phyloP scores from a whole-genome alignment of 2,888 invertebrate species.

The Amaurobius ferox region DNA sequence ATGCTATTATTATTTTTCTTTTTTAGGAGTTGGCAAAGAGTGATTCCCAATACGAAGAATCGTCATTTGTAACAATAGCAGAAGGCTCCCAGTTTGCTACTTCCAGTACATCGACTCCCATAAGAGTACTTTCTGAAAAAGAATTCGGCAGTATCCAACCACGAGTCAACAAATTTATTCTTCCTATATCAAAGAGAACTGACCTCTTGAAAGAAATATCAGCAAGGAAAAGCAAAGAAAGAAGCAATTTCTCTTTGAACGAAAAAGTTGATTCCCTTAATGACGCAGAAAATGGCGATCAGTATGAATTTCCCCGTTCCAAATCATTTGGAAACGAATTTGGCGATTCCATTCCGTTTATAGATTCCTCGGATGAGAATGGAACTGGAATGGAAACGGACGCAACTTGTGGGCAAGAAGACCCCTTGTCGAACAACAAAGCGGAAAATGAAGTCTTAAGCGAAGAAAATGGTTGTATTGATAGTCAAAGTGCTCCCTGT shows the following conservation, averaged over 20 bases:
- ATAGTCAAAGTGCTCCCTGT: not conserved
- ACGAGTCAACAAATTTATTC: not conserved
- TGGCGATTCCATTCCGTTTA: slow-evolving; percentile 38
- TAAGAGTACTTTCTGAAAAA: not conserved
- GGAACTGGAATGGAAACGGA: not conserved
- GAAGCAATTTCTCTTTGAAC: slow-evolving; percentile 38
- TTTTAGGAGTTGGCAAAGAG: slow-evolving; percentile 15
- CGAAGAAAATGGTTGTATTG: not conserved
- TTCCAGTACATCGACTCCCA: not conserved
- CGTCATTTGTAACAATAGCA: slow-evolving; percentile 32
- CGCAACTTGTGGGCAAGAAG: not conserved
- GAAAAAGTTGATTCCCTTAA: not conserved
- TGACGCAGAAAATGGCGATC: not conserved
- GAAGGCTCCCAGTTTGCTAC: not conserved
- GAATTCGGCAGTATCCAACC: not conserved
- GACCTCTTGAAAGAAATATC: not conserved
- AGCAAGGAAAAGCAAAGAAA: slow-evolving; percentile 2
- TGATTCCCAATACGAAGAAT: slow-evolving; percentile 32
- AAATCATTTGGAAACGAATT: slow-evolving; percentile 58
- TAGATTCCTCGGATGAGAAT: slow-evolving; percentile 33
- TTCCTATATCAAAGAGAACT: slow-evolving; percentile 3
- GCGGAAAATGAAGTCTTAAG: not conserved
- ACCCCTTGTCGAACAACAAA: not conserved
- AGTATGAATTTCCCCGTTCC: not conserved
- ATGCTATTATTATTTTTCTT: no score